These are phyloP conservation scores for Agelas oroides DNA, from an alignment of 37 sponge, comb jelly and placozoan genomes.

Conservation along the genomic window DNA sequence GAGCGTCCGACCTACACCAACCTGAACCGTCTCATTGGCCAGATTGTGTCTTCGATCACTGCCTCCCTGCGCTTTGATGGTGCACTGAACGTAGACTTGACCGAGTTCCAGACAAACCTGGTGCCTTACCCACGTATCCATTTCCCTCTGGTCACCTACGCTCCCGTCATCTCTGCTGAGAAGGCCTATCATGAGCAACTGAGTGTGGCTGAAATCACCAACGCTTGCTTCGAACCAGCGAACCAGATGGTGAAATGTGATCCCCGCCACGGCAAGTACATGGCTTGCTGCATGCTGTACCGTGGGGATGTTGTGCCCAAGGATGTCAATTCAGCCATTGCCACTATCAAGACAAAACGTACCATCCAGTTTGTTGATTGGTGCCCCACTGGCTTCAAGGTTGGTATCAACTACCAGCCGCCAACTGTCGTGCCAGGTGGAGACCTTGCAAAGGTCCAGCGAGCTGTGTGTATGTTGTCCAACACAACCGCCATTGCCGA, in stretches of 20 bases:
- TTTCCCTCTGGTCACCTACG: constrained; percentile 94
- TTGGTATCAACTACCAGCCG: constrained; percentile 97
- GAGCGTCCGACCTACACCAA: constrained; percentile 96
- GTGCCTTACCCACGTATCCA: constrained; percentile 97
- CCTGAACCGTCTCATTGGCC: constrained; percentile 90
- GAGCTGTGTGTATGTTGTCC: constrained; percentile 91
- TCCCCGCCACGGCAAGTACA: constrained; percentile 95
- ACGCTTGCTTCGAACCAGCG: constrained; percentile 92
- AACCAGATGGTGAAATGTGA: constrained; percentile 98
- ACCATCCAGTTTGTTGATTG: constrained; percentile 95
- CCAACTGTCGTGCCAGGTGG: constrained; percentile 92
- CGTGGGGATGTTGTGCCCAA: constrained; percentile 96
- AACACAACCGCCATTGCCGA: constrained; percentile 97
- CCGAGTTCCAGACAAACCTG: constrained; percentile 97
- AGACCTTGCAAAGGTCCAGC: constrained; percentile 93
- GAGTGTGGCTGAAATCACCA: constrained; percentile 86
- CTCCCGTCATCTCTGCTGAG: constrained; percentile 94
- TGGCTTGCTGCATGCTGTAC: constrained; percentile 95
- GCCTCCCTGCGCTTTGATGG: constrained; percentile 96
- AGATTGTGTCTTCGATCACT: constrained; percentile 92
- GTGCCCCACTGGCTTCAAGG: constrained; percentile 97
- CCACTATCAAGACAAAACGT: constrained; percentile 93
- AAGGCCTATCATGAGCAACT: constrained; percentile 96
- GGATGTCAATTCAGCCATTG: constrained; percentile 92
- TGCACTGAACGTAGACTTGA: constrained; percentile 94